Conservation (phyloP, 92 coral and sea anemone species). For the Parazoanthus swiftii region DNA sequence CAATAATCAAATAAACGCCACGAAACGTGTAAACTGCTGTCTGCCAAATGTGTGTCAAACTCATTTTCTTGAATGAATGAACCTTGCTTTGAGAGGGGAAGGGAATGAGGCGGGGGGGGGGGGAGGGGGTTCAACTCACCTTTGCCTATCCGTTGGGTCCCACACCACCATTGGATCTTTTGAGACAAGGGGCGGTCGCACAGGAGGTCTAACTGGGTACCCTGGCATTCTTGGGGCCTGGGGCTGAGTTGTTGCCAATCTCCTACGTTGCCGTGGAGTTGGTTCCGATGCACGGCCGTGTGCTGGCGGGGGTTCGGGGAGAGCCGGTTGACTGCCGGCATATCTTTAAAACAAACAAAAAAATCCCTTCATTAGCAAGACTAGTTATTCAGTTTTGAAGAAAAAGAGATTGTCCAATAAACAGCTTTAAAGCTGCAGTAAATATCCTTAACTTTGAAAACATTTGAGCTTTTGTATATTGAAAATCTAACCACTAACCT, state of each 20-base stretch:
- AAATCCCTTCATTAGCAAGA: background rate
- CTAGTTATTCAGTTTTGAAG: too few species aligned
- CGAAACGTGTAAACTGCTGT: background rate
- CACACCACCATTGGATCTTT: slow-evolving; percentile 98
- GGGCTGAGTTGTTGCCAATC: slow-evolving; percentile 70
- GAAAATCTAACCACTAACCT: slow-evolving; percentile 3
- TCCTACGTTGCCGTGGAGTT: slow-evolving; percentile 89
- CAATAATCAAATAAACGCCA: background rate
- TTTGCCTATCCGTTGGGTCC: slow-evolving; percentile 95
- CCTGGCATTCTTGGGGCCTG: slow-evolving; percentile 76
- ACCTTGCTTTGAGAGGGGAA: too few species aligned
- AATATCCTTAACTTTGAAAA: too few species aligned
- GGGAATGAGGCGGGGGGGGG: too few species aligned
- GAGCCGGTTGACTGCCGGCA: slow-evolving; percentile 82
- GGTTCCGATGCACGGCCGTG: slow-evolving; percentile 99
- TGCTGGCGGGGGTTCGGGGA: slow-evolving; percentile 96
- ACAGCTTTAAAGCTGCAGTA: too few species aligned
- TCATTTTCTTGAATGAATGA: too few species aligned
- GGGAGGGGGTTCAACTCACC: slow-evolving; percentile 48
- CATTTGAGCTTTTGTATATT: background rate
- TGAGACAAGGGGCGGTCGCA: slow-evolving; percentile 87
- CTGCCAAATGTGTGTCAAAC: too few species aligned
- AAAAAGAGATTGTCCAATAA: too few species aligned
- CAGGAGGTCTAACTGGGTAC: slow-evolving; percentile 79
- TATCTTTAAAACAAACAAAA: slow-evolving; percentile 43